Percentiles rank a stretch among this genome's conserved stretches.
Evolutionary conservation across 2,113 vertebrate species (phyloP).

Genomic region (Arothron firmamentum): DNA sequence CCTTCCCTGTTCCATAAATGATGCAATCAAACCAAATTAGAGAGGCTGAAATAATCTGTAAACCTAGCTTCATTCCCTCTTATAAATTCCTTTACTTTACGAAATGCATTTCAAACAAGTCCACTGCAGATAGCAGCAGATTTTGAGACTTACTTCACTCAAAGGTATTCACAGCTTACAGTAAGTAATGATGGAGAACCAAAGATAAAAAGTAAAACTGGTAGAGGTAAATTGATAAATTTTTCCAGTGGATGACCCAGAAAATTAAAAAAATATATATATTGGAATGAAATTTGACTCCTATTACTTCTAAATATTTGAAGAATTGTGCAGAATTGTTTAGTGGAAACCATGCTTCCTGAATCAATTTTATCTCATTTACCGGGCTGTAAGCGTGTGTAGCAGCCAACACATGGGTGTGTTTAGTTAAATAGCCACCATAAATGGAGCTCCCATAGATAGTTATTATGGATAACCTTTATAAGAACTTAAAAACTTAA

Average conservation of each 20-base stretch:
- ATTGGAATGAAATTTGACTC: slow-evolving; percentile 22
- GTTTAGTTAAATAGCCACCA: slow-evolving; percentile 75
- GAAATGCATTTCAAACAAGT: slow-evolving; percentile 34
- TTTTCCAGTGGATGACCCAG: too few relatives aligned
- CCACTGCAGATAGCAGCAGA: slow-evolving; percentile 23
- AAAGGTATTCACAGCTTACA: not conserved
- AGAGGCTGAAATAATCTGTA: slow-evolving; percentile 59
- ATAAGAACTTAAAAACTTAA: slow-evolving; percentile 70
- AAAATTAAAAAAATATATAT: too few relatives aligned
- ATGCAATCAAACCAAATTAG: slow-evolving; percentile 61
- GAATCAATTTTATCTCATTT: slow-evolving; percentile 21
- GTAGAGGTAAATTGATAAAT: too few relatives aligned
- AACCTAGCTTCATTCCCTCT: slow-evolving; percentile 42
- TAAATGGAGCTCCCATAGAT: slow-evolving; percentile 71
- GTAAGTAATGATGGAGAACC: not conserved
- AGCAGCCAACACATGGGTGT: slow-evolving; percentile 69
- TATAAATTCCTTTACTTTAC: slow-evolving; percentile 56
- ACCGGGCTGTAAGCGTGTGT: slow-evolving; percentile 53
- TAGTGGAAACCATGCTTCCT: slow-evolving; percentile 20
- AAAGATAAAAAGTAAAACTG: too few relatives aligned
- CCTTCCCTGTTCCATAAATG: slow-evolving; percentile 53
- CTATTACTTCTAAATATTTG: slow-evolving; percentile 32
- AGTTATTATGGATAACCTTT: slow-evolving; percentile 54
- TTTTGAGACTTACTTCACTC: not conserved
- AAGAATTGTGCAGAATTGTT: slow-evolving; percentile 12